Base-by-base conservation (phyloP, 2,797 vertebrate genomes). In the Anabacerthia variegaticeps region DNA sequence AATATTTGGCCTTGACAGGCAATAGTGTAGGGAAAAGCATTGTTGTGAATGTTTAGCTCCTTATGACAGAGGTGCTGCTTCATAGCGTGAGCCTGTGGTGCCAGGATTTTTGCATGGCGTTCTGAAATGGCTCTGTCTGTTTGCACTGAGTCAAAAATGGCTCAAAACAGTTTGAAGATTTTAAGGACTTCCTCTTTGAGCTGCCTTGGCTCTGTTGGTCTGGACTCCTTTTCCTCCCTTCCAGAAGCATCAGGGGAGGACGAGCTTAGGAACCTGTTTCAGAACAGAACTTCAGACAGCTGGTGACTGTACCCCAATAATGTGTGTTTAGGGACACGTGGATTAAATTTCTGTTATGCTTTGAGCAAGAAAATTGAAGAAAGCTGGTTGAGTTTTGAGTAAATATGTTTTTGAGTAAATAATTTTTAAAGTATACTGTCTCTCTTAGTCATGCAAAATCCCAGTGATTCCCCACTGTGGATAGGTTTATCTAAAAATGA, bases 311-410 rank as follows among this genome's bases (percentile, higher is more conserved):
- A n/a, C 21, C 14, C 4, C 24, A 46, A 2, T 67, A 51, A 17
- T 30, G 8, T 55, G 7, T 36, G 34, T 39, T 49, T 43, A 30
- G 30, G 17, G 61, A 10, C 28, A 59, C 10, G 2, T 4, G 1
- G 32, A 13, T 95, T 77, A 80, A 48, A 37, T 96, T 96, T 88
- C 86, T 88, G 24, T 87, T 88, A 34, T 88, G 85, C n/a, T 95
- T 92, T 95, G 85, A 96, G 88, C 66, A 94, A 90, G 54, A 85
- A 69, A n/a, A 17, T 90, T 92, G 85, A 81, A 96, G 75, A 90
- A 97, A 96, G 59, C 32, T 39, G 56, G 4, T 92, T 95, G 82
- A 56, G 24, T 84, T 92, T 52, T 62, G 44, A 27, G 61, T 88
- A 92, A 89, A 95, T 85, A 71, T 69, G 91, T 46, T 46, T 46